Percentiles rank a stretch among this genome's conserved stretches.
These are phyloP conservation scores for Paratrypauchen microcephalus DNA, from an alignment of 2,797 vertebrate species.

Conservation along the genomic window DNA sequence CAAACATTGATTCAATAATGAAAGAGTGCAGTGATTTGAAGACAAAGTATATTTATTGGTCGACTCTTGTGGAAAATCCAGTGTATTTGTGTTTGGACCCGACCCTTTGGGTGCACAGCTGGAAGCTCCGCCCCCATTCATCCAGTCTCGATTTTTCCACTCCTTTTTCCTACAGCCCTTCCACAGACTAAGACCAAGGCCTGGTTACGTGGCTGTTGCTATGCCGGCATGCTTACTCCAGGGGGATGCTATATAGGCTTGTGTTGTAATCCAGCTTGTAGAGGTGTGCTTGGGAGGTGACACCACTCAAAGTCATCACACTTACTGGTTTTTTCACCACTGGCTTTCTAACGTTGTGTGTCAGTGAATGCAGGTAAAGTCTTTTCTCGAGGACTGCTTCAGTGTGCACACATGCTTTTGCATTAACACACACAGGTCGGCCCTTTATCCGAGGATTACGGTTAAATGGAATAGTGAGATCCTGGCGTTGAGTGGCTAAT, in stretches of 20 bases:
- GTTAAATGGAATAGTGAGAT: conserved; percentile 74
- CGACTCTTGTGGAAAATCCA: conserved; percentile 5
- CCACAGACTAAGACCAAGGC: conserved; percentile 44
- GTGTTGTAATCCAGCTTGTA: conserved; percentile 33
- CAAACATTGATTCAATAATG: conserved; percentile 1
- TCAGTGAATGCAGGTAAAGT: conserved; percentile 40
- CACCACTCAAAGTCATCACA: conserved; percentile 12
- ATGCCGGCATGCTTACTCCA: conserved; percentile 40
- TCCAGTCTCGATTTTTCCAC: conserved; percentile 48
- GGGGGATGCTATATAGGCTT: conserved; percentile 26
- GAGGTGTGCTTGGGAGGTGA: conserved; percentile 27
- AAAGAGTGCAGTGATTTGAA: neutral
- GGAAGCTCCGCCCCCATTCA: conserved; percentile 35
- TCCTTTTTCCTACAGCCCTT: conserved; percentile 33
- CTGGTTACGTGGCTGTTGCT: conserved; percentile 64
- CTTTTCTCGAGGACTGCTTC: conserved; percentile 27
- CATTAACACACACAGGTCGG: conserved; percentile 66
- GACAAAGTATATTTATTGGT: neutral
- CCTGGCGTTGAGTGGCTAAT: conserved; percentile 56
- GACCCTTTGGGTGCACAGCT: conserved; percentile 23
- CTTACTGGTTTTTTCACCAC: conserved; percentile 14
- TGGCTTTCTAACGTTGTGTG: conserved; percentile 31
- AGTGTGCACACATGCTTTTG: conserved; percentile 35
- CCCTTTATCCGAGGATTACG: conserved; percentile 74
- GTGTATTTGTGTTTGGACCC: neutral